Evolutionary conservation across 2,888 invertebrate species (phyloP), one percentile per base, ranked within the genome.

Genomic region (Drosophila quasianomalipes): DNA sequence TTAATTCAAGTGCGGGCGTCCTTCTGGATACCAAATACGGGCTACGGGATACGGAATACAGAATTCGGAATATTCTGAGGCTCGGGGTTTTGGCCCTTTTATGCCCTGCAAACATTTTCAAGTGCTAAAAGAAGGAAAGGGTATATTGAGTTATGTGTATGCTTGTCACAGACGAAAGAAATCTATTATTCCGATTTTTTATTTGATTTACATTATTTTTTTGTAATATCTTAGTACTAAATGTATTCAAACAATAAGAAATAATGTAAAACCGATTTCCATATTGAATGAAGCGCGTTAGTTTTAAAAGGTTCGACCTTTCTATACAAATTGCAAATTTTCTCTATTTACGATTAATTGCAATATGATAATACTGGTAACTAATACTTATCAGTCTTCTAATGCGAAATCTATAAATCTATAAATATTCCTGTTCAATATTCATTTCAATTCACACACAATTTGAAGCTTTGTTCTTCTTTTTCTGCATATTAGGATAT

Each of bases 1-100:
- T 85, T 87, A 85, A 85, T 87, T 85, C 87, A 76, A 89, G 77
- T 76, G 87, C 70, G 77, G 80, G 75, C 72, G 67, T 67, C 68
- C 67, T 63, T 35, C 62, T 66, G 55, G 44, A 30, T 31, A 47
- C 47, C 37, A 55, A 4, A 12, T n/a, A 39, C 28, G 55, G 39
- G 22, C 35, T n/a, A 26, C 22, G 4, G 22, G 19, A 47, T 47
- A 47, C 47, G 4, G 16, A 26, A 47, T 47, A 47, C 9, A 47
- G 47, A 26, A 30, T 12, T 37, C 4, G 7, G 10, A 33, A 3
- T 26, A 14, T 53, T 53, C 30, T 30, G 14, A 26, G 37, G 19
- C 19, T 68, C 16, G 30, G 49, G 41, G 14, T 37, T 69, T 68
- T 4, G 12, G 12, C n/a, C 30, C 28, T 35, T 16, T 3, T 1